Percentiles rank a stretch among this genome's conserved stretches.
Conservation (phyloP, 2,113 vertebrate genomes). For the Ptilorrhoa leucosticta region DNA sequence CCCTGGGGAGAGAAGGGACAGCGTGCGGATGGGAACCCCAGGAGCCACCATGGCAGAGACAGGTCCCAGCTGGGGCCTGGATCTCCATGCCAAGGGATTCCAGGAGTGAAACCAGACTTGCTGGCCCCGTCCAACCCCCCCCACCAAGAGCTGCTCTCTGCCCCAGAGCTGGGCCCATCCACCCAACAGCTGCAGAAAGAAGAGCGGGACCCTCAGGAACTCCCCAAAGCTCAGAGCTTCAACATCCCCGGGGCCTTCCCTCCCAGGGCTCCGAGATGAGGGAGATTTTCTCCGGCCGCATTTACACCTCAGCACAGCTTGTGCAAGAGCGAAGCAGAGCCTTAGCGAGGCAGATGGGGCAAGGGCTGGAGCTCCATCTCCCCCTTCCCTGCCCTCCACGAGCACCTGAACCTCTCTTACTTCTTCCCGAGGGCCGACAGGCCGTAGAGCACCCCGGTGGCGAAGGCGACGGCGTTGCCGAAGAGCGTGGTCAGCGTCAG, state of each 20-base stretch:
- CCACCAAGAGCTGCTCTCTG: neutral
- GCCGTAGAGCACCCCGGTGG: conserved; percentile 91
- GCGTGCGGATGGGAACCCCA: accelerated
- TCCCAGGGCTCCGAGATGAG: neutral
- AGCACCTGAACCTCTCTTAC: conserved; percentile 66
- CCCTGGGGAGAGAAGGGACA: conserved; percentile 71
- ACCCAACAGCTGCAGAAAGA: neutral
- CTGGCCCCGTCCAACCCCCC: neutral
- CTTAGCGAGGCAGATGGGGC: neutral
- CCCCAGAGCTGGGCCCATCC: neutral
- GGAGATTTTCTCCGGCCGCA: neutral
- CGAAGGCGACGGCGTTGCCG: conserved; percentile 91
- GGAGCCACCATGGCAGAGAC: neutral
- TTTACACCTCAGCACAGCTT: accelerated
- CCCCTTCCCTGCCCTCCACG: neutral
- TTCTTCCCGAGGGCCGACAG: conserved; percentile 91
- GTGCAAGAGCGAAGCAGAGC: neutral
- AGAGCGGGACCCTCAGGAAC: neutral
- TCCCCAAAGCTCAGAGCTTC: neutral
- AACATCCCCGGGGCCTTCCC: neutral
- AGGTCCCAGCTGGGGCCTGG: accelerated
- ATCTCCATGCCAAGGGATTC: accelerated
- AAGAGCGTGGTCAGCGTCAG: conserved; percentile 90
- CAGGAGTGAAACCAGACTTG: neutral
- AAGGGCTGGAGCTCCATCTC: neutral